These are phyloP conservation scores for Drosophila ezoana DNA, from an alignment of 2,888 invertebrate species.

Conservation along the genomic window DNA sequence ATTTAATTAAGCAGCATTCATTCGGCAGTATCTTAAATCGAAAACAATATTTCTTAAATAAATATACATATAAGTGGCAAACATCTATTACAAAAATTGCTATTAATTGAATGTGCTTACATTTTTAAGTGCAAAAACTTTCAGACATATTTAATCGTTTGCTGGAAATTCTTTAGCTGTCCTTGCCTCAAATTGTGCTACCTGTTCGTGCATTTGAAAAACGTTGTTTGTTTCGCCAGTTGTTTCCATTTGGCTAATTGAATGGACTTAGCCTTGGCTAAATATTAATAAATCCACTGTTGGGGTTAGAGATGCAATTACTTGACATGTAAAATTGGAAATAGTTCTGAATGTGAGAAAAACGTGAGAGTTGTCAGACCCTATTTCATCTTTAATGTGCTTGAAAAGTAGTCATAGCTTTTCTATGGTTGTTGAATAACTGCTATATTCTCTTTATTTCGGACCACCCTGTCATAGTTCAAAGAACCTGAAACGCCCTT, in stretches of 20 bases:
- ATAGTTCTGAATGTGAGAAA: not conserved
- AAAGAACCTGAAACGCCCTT: slow-evolving; percentile 36
- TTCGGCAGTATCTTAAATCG: not conserved
- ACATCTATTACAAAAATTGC: not conserved
- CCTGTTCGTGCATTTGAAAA: not conserved
- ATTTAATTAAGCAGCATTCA: not conserved
- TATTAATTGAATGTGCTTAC: slow-evolving; percentile 18
- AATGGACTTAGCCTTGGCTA: slow-evolving; percentile 25
- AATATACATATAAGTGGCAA: too few species aligned
- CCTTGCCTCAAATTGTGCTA: slow-evolving; percentile 12
- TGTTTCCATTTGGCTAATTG: slow-evolving; percentile 43
- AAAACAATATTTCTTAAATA: not conserved
- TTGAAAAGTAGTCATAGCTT: not conserved
- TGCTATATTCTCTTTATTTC: not conserved
- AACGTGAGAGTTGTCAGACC: too few species aligned
- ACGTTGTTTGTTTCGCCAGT: slow-evolving; percentile 4
- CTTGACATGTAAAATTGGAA: not conserved
- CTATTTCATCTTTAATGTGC: not conserved
- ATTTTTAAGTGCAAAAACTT: slow-evolving; percentile 25
- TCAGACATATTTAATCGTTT: slow-evolving; percentile 19
- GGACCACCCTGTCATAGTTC: slow-evolving; percentile 16
- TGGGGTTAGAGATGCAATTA: slow-evolving; percentile 3
- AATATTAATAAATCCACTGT: slow-evolving; percentile 12
- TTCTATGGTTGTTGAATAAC: not conserved
- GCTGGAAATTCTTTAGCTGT: slow-evolving; percentile 18